A percentile compares a stretch with the other conserved stretches of the same genome.
phyloP scores from a whole-genome alignment of 2,113 vertebrate genomes.

The Notothenia rossii region DNA sequence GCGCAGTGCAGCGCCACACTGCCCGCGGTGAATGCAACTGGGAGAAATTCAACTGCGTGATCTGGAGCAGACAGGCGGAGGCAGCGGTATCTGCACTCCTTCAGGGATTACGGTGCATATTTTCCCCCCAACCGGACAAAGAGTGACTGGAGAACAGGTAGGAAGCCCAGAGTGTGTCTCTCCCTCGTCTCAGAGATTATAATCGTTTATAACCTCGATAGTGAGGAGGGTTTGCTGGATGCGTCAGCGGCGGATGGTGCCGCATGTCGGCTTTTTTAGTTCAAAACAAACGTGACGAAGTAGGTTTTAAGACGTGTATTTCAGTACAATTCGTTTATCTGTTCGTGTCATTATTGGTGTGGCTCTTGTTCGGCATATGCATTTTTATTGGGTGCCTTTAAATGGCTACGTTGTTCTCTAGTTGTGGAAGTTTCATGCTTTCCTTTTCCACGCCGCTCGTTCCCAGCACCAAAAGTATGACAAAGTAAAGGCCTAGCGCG shows the following conservation, averaged over 20 bases:
- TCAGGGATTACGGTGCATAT: constrained; percentile 40
- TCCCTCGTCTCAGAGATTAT: not conserved
- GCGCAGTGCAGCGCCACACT: constrained; percentile 54
- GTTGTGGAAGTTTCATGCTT: constrained; percentile 62
- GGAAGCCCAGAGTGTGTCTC: not conserved
- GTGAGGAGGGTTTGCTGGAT: constrained; percentile 15
- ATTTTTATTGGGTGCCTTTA: not conserved
- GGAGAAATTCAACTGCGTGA: constrained; percentile 84
- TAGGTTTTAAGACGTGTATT: constrained; percentile 2
- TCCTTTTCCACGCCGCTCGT: constrained; percentile 59
- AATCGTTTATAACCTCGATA: not conserved
- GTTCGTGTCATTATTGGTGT: accelerated
- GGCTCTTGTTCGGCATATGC: accelerated
- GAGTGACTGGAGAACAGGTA: constrained; percentile 72
- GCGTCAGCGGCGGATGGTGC: constrained; percentile 59
- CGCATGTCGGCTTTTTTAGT: constrained; percentile 75
- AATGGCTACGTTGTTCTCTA: not conserved
- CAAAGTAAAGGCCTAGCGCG: constrained; percentile 73
- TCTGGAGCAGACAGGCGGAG: constrained; percentile 65
- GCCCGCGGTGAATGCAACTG: constrained; percentile 73
- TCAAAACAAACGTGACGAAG: constrained; percentile 81
- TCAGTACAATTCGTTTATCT: not conserved
- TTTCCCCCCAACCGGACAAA: constrained; percentile 42
- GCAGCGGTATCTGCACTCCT: constrained; percentile 41
- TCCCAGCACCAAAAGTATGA: constrained; percentile 60